These are phyloP conservation scores for Acanthaster planci DNA, from an alignment of 35 echinoderm and acorn worm species.

Conservation along the genomic window DNA sequence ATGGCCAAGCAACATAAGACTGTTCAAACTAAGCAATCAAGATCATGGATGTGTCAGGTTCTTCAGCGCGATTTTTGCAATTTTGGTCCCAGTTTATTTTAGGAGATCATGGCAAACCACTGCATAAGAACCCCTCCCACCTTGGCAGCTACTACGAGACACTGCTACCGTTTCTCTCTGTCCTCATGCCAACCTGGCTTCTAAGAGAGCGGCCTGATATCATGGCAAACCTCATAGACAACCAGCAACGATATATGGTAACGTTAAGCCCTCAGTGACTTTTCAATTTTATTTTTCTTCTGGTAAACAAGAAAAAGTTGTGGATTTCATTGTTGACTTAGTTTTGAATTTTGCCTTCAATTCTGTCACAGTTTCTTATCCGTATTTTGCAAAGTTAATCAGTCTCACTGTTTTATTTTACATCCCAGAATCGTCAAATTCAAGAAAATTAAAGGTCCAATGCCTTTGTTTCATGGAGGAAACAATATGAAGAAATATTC, in stretches of 20 bases:
- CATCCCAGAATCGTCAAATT: too few relatives aligned
- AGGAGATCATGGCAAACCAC: constrained; percentile 96
- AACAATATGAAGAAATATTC: too few relatives aligned
- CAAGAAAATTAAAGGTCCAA: too few relatives aligned
- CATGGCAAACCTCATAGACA: constrained; percentile 63
- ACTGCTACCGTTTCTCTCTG: constrained; percentile 87
- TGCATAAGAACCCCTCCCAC: constrained; percentile 61
- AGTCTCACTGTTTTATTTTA: too few relatives aligned
- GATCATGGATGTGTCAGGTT: background rate
- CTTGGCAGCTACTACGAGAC: constrained; percentile 89
- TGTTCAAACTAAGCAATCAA: background rate
- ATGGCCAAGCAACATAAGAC: too few relatives aligned
- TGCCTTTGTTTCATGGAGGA: too few relatives aligned
- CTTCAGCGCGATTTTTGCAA: background rate
- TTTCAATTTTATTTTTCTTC: too few relatives aligned
- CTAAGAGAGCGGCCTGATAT: constrained; percentile 64
- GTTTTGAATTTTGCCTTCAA: too few relatives aligned
- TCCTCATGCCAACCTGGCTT: constrained; percentile 86
- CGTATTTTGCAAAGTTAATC: too few relatives aligned
- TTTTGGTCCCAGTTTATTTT: constrained; percentile 66
- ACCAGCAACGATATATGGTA: constrained; percentile 96
- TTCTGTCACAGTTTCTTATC: too few relatives aligned
- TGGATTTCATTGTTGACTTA: too few relatives aligned
- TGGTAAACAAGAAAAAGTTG: too few relatives aligned
- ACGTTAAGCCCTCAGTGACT: background rate